Evolutionary conservation across 92 coral and sea anemone species (phyloP), one percentile per base, ranked within the genome.

Genomic region (Zoanthus solanderi): DNA sequence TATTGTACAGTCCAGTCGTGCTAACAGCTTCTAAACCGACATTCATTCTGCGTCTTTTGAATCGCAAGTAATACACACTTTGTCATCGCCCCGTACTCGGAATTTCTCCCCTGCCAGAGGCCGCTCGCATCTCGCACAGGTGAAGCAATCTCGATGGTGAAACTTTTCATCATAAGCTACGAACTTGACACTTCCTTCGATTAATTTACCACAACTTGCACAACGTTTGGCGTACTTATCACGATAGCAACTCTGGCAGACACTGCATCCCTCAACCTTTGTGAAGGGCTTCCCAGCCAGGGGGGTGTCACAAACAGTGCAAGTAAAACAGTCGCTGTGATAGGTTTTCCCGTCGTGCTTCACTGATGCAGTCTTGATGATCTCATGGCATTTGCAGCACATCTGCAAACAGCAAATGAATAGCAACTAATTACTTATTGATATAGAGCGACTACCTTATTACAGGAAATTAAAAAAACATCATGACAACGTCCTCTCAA

Each of bases 221-320:
- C 99, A 96, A 47, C 90, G 89, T 88, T 95, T 96, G 73, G 99
- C 99, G 61, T 89, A 93, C 82, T 90, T 93, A 37, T 85, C 92
- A 52, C 99, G 95, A 90, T 96, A 96, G 93, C 99, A 96, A 34
- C 90, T 89, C 73, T 96, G 96, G 60, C 99, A 96, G 75, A 96
- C 94, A 46, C 90, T 91, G 68, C 89, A 84, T 52, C 97, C 96
- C 63, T 93, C 99, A 71, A 95, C 95, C 85, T 96, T 96, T 78
- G 98, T 95, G 89, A 96, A 96, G 14, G 98, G 98, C 50, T 93
- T 95, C 16, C 99, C 99, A n/a, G 99, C 99, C 68, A 96, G 89
- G 56, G 98, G 94, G 73, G 68, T 89, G 58, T 90, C 88, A 69
- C 99, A 96, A 83, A 90, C 90, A 12, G 87, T 78, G 89, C 99